Conservation (phyloP, 2,797 vertebrate species). For the Pseudopleuronectes americanus region DNA sequence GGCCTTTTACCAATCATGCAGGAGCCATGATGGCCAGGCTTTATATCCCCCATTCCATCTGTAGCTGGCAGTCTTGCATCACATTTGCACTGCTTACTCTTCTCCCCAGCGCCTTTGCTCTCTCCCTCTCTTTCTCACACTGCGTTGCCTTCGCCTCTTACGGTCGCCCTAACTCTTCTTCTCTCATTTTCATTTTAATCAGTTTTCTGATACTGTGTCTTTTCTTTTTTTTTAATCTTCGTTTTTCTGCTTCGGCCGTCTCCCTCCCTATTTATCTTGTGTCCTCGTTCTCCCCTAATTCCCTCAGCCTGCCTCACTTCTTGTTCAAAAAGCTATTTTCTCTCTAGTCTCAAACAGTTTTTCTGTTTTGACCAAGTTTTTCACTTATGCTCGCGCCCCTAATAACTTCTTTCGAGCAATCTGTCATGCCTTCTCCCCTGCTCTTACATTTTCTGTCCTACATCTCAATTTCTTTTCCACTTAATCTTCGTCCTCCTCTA, state of each 20-base stretch:
- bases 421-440: background rate
- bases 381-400: background rate
- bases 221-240: background rate
- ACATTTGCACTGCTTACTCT: constrained; percentile 68
- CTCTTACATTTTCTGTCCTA: constrained; percentile 10
- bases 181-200: constrained; percentile 8
- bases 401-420: constrained; percentile 35
- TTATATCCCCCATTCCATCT: constrained; percentile 80
- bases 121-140: constrained; percentile 26
- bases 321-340: constrained; percentile 7
- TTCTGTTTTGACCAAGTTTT: constrained; percentile 14
- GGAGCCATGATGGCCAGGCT: constrained; percentile 56
- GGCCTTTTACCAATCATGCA: constrained; percentile 61
- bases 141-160: constrained; percentile 32
- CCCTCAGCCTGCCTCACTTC: background rate
- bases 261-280: background rate
- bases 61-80: constrained; percentile 84
- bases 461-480: constrained; percentile 23
- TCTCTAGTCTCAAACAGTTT: constrained; percentile 22
- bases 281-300: constrained; percentile 10
- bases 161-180: background rate
- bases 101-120: constrained; percentile 51
- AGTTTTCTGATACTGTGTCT: background rate
- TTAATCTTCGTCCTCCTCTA: constrained; percentile 19
- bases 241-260: background rate